Conservation (phyloP, 2,113 vertebrate genomes). For the Grammomys surdaster region DNA sequence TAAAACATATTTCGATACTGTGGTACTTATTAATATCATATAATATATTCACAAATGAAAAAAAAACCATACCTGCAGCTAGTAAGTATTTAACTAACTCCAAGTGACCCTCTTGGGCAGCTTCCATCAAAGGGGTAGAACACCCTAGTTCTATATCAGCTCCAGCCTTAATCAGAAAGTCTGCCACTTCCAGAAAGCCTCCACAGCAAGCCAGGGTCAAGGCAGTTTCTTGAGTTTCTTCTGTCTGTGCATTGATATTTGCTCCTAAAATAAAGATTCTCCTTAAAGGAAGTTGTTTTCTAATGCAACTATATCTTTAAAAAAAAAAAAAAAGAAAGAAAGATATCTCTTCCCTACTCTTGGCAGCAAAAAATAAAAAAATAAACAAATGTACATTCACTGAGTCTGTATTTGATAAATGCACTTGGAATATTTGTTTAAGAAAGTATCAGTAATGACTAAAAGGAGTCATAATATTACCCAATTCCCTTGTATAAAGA, state of each 20-base stretch:
- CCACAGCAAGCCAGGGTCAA: constrained; percentile 98
- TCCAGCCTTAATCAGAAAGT: constrained; percentile 98
- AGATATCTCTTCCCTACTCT: not conserved
- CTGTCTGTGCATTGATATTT: constrained; percentile 99
- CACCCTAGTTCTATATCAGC: constrained; percentile 98
- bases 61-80: constrained; percentile 92
- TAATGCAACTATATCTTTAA: too few species aligned
- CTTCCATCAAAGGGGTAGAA: constrained; percentile 99
- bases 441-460: not conserved
- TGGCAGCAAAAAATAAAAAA: not conserved
- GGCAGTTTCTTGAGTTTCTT: constrained; percentile 99
- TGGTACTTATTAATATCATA: constrained; percentile 40
- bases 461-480: constrained; percentile 2
- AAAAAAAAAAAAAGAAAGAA: constrained; percentile 15
- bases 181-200: constrained; percentile 97
- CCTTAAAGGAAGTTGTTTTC: constrained; percentile 50
- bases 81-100: constrained; percentile 98
- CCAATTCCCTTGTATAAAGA: not conserved
- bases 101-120: constrained; percentile 98
- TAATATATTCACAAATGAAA: constrained; percentile 49
- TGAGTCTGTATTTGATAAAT: not conserved
- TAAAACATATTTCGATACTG: constrained; percentile 14
- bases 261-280: constrained; percentile 90
- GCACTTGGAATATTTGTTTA: not conserved
- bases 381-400: not conserved